Base-by-base conservation (phyloP, 2,113 vertebrate genomes). In the Machaerirhynchus nigripectus region DNA sequence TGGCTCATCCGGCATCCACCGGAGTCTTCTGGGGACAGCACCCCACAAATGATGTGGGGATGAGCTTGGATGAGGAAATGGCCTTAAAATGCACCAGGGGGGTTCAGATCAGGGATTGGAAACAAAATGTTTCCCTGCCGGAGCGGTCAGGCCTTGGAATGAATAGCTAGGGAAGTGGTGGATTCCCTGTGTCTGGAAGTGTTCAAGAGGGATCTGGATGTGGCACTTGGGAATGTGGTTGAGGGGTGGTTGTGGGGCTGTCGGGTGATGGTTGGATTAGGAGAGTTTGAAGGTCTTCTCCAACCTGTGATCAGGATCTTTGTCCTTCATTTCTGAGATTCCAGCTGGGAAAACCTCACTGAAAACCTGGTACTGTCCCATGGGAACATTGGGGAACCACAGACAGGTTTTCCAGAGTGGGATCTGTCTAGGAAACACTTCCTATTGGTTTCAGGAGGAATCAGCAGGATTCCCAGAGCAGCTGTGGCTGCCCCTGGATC, bases 1-100 rank as follows among this genome's bases (percentile, higher is more conserved):
- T 11, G 50, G 24, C 53, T 3, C 0, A 13, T 44, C n/a, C 53
- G n/a, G n/a, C 6, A 3, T 27, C 13, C 11, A 9, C 19, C 0
- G 0, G 15, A 23, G 11, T 19, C 20, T 37, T 19, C 40, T 30
- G 47, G 31, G 71, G 28, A 70, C 31, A 44, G 47, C 21, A 42
- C 15, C 61, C 33, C 37, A 61, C 23, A 42, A 5, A 26, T 5
- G 15, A 26, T 5, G 15, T 33, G 30, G 65, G 46, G 24, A 50
- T 70, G 42, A 59, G 9, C 64, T n/a, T 18, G 44, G 17, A 47
- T 27, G 52, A 80, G 40, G 52, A 39, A 33, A 33, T 27, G n/a
- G 33, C 50, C 21, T 31, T 1, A 6, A 39, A 46, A 4, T 31
- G 46, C 9, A 7, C 37, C 31, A 35, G 28, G 11, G 16, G 14